phyloP scores from a whole-genome alignment of 2,888 invertebrate genomes.

The Andrena praecox region DNA sequence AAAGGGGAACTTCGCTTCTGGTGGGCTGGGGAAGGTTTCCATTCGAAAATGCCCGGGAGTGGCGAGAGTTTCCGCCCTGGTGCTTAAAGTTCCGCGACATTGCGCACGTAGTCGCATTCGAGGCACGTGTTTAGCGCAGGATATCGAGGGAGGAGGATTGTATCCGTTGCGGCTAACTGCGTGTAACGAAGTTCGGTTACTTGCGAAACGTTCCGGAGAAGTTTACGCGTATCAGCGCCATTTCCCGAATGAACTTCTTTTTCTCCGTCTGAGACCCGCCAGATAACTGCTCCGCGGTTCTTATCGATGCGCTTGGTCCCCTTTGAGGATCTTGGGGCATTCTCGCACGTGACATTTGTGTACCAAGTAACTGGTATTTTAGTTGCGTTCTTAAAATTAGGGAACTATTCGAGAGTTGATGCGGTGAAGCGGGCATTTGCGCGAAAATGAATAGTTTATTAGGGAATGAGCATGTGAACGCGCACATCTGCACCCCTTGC shows the following conservation, averaged over 20 bases:
- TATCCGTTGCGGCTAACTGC: slow-evolving; percentile 19
- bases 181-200: slow-evolving; percentile 7
- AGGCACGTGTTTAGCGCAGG: slow-evolving; percentile 33
- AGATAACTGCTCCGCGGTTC: too few relatives aligned
- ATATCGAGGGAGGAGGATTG: slow-evolving; percentile 20
- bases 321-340: too few relatives aligned
- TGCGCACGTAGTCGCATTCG: slow-evolving; percentile 11
- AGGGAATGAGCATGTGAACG: neutral
- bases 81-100: slow-evolving; percentile 31
- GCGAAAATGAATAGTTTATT: too few relatives aligned
- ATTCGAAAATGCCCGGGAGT: slow-evolving; percentile 4
- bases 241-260: too few relatives aligned
- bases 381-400: too few relatives aligned
- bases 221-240: neutral
- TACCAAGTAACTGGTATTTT: too few relatives aligned
- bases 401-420: too few relatives aligned
- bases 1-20: slow-evolving; percentile 1
- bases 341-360: too few relatives aligned
- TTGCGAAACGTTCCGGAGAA: slow-evolving; percentile 3
- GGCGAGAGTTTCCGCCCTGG: slow-evolving; percentile 6
- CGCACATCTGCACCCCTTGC: slow-evolving; percentile 6
- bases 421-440: too few relatives aligned
- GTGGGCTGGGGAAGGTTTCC: neutral
- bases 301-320: too few relatives aligned
- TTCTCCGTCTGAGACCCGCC: too few relatives aligned